These are phyloP conservation scores for Hydrotaea diabolus DNA, from an alignment of 2,888 invertebrate genomes.

Conservation along the genomic window DNA sequence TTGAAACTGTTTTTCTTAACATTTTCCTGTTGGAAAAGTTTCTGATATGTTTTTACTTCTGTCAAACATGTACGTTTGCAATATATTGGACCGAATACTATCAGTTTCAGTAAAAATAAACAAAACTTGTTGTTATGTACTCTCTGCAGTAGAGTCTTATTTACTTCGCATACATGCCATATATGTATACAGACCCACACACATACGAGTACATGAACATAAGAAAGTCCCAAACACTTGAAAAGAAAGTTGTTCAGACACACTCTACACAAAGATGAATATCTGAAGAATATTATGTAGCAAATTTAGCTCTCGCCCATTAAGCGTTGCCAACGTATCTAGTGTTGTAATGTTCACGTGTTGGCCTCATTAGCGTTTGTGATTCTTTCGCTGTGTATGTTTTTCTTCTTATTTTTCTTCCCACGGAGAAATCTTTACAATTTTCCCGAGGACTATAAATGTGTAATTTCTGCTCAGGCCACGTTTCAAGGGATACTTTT, in stretches of 20 bases:
- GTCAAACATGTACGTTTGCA: neutral
- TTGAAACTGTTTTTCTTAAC: conserved; percentile 2
- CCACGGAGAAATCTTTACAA: neutral
- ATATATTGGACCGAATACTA: conserved; percentile 3
- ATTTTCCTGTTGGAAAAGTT: neutral
- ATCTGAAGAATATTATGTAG: neutral
- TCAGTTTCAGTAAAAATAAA: conserved; percentile 7
- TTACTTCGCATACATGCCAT: neutral
- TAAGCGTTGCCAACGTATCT: too few relatives aligned
- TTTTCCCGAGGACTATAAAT: neutral
- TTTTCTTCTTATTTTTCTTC: too few relatives aligned
- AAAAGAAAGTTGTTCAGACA: neutral
- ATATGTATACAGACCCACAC: neutral
- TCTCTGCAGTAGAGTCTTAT: neutral
- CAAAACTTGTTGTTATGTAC: neutral
- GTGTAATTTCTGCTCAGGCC: too few relatives aligned
- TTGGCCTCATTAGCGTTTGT: neutral
- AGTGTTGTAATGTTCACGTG: neutral
- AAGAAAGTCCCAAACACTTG: neutral
- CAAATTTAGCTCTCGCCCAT: too few relatives aligned
- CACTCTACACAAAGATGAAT: neutral
- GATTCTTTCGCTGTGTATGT: neutral
- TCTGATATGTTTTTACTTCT: neutral
- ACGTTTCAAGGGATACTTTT: too few relatives aligned
- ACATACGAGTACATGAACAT: neutral